Percentiles rank a stretch among this genome's conserved stretches.
Conservation (phyloP, 2,888 invertebrate species). For the Phania funesta region DNA sequence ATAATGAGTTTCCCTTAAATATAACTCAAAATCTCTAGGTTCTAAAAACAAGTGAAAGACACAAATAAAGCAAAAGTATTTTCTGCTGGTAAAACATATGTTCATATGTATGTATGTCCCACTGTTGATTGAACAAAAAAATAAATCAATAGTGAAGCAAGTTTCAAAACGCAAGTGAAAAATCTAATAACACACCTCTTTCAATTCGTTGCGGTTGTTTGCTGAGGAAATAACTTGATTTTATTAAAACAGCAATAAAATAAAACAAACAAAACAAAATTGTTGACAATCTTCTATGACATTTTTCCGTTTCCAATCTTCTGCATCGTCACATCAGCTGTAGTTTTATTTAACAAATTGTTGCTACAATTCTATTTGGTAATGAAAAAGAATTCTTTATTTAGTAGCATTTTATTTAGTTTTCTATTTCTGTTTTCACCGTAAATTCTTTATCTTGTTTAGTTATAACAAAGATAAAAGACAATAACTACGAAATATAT, state of each 20-base stretch:
- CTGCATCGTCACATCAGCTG: slow-evolving; percentile 14
- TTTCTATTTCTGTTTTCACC: background rate
- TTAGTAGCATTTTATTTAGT: slow-evolving; percentile 28
- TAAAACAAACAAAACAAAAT: slow-evolving; percentile 21
- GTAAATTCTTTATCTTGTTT: background rate
- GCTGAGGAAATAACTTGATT: slow-evolving; percentile 1
- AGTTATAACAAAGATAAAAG: background rate
- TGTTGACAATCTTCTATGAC: slow-evolving; percentile 8
- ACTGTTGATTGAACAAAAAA: background rate
- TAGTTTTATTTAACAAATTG: slow-evolving; percentile 21
- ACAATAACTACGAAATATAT: background rate
- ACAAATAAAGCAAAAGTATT: too few relatives aligned
- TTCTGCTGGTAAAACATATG: too few relatives aligned
- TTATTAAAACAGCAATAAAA: slow-evolving; percentile 17
- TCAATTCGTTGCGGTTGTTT: background rate
- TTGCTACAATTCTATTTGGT: background rate
- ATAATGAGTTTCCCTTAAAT: too few relatives aligned
- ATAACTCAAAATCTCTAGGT: too few relatives aligned
- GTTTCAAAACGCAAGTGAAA: background rate
- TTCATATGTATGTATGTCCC: background rate
- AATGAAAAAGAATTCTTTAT: slow-evolving; percentile 27
- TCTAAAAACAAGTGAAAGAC: too few relatives aligned
- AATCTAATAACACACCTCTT: background rate
- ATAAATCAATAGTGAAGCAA: background rate
- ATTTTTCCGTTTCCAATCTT: background rate